Conservation (phyloP, 2,888 invertebrate genomes). For the Zele albiditarsus region DNA sequence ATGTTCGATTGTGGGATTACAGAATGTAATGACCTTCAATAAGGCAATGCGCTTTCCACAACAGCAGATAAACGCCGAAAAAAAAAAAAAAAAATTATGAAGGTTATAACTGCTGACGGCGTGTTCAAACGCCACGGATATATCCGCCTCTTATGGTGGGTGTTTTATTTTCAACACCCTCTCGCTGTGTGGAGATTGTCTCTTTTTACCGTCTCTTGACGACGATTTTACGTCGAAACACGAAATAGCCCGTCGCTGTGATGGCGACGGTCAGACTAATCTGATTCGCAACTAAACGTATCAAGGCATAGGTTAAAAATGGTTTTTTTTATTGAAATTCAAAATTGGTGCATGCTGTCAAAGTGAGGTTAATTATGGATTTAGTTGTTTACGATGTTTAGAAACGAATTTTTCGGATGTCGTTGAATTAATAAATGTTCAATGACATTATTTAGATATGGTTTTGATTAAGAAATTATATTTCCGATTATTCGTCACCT, state of each 20-base stretch:
- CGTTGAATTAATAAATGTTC: background rate
- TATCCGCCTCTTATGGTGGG: constrained; percentile 15
- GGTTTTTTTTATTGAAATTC: background rate
- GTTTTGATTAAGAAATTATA: background rate
- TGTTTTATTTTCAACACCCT: constrained; percentile 59
- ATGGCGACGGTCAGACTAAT: constrained; percentile 78
- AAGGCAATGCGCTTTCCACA: constrained; percentile 48
- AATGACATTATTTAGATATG: background rate
- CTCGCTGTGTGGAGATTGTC: constrained; percentile 74
- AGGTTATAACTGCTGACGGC: constrained; percentile 58
- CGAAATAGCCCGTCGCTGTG: constrained; percentile 76
- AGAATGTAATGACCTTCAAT: constrained; percentile 60
- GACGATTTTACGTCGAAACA: constrained; percentile 75
- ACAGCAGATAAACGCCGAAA: constrained; percentile 9
- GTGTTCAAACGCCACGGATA: constrained; percentile 22
- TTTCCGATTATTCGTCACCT: background rate
- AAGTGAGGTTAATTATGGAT: background rate
- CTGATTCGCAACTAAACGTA: background rate
- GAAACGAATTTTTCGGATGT: background rate
- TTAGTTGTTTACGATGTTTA: background rate
- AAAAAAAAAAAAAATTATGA: background rate
- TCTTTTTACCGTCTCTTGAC: constrained; percentile 78
- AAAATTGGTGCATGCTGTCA: background rate
- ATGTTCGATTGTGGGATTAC: constrained; percentile 77
- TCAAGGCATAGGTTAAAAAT: background rate